Base-by-base conservation (phyloP, 2,113 vertebrate species). In the Daphoenositta chrysoptera region DNA sequence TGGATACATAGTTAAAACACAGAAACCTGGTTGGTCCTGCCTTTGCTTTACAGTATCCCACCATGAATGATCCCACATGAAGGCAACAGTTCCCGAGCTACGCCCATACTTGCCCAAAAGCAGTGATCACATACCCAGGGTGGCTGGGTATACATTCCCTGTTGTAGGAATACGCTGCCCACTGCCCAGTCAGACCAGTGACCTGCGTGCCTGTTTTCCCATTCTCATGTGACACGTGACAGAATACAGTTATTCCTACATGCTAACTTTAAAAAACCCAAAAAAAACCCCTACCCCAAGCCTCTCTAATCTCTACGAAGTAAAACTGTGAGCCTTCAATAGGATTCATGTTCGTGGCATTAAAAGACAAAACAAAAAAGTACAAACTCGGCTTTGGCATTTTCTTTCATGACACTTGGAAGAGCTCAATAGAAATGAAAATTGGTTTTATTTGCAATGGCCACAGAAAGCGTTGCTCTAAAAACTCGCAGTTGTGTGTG, bases 401-500 rank as follows among this genome's bases (percentile, higher is more conserved):
- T 84, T 84, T 61, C 33, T 53, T 70, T 53, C 45, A 27, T 2
- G 7, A 39, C 7, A 54, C 7, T 44, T 77, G 13, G 22, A 81
- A n/a, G 4, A 85, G 39, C 5, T 88, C 50, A 40, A 13, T 11
- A 16, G 2, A 65, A 68, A 53, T 56, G 24, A 22, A 69, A 83
- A 87, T 2, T 65, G 30, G 10, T 45, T 63, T 81, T 66, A 66
- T 58, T 54, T 78, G 44, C 50, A 77, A 69, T 16, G 12, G 31
- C 26, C 73, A 84, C 47, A 51, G 37, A 40, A 87, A 42, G 33
- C 63, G 77, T 81, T 50, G 35, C 44, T 75, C 50, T 37, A 10
- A 82, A 77, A 87, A 24, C 17, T 56, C 3, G 0, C 22, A n/a
- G 20, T 40, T 23, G 13, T 50, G 31, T 11, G 0, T 1, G 0